Conservation (phyloP, 2,888 invertebrate species). For the Selenia dentaria region DNA sequence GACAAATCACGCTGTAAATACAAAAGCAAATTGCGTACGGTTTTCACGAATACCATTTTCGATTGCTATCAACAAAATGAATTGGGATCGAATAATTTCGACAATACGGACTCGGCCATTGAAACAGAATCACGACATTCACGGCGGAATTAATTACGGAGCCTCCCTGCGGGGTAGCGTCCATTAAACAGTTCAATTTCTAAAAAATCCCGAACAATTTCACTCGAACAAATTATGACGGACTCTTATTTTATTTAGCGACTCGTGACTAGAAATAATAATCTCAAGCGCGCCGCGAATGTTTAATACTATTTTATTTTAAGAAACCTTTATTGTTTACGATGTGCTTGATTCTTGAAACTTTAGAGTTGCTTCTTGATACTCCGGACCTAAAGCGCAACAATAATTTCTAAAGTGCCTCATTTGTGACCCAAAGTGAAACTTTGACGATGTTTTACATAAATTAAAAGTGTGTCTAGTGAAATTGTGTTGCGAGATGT, state of each 20-base stretch:
- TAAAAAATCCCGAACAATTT: conserved; percentile 34
- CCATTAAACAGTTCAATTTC: conserved; percentile 49
- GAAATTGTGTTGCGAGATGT: conserved; percentile 37
- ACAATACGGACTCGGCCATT: conserved; percentile 40
- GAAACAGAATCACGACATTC: conserved; percentile 43
- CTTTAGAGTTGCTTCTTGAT: conserved; percentile 32
- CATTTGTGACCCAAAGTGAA: conserved; percentile 40
- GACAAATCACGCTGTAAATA: conserved; percentile 14
- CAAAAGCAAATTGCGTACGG: conserved; percentile 9
- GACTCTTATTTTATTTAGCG: conserved; percentile 63
- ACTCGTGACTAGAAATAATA: conserved; percentile 55
- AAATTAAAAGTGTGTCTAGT: conserved; percentile 49
- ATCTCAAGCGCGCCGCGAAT: conserved; percentile 55
- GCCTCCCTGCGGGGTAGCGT: conserved; percentile 38
- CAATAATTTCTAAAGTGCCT: conserved; percentile 54
- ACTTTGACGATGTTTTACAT: conserved; percentile 51
- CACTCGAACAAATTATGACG: conserved; percentile 51
- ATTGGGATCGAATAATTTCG: conserved; percentile 38
- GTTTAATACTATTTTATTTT: conserved; percentile 56
- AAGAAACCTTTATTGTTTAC: conserved; percentile 48
- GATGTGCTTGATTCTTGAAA: conserved; percentile 45
- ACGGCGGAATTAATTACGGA: conserved; percentile 51
- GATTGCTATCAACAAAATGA: conserved; percentile 33
- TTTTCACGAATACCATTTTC: conserved; percentile 19
- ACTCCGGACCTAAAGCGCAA: conserved; percentile 26